Percentiles rank a stretch among this genome's conserved stretches.
These are phyloP conservation scores for Leptarthrus brevirostris DNA, from an alignment of 2,888 invertebrate species.

Conservation along the genomic window DNA sequence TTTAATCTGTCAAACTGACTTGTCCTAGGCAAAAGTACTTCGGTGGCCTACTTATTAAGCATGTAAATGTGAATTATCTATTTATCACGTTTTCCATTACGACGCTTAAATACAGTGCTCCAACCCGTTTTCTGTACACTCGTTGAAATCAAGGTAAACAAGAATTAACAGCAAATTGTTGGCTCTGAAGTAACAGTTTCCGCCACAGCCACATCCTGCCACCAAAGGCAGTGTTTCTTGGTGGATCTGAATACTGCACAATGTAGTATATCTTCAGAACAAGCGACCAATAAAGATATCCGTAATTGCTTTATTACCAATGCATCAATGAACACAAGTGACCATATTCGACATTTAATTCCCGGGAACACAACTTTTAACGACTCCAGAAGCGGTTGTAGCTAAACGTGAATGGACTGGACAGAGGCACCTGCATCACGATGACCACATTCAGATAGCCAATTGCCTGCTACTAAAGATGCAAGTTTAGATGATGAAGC, in stretches of 20 bases:
- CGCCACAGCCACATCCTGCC: constrained; percentile 29
- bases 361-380: background rate
- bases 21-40: too few species aligned
- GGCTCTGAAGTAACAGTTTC: constrained; percentile 20
- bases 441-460: background rate
- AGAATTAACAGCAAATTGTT: constrained; percentile 34
- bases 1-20: too few species aligned
- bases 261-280: background rate
- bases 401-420: constrained; percentile 11
- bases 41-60: background rate
- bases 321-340: constrained; percentile 35
- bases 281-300: constrained; percentile 9
- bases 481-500: constrained; percentile 2
- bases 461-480: background rate
- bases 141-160: constrained; percentile 38
- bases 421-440: constrained; percentile 32
- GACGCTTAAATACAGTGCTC: background rate
- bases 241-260: background rate
- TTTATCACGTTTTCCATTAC: background rate
- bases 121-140: constrained; percentile 8
- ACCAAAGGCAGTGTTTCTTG: constrained; percentile 2
- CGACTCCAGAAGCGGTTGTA: background rate
- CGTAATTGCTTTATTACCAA: constrained; percentile 39
- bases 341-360: constrained; percentile 13
- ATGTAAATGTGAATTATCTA: background rate